Conservation (phyloP, 2,888 invertebrate species). For the Therioaphis trifolii region DNA sequence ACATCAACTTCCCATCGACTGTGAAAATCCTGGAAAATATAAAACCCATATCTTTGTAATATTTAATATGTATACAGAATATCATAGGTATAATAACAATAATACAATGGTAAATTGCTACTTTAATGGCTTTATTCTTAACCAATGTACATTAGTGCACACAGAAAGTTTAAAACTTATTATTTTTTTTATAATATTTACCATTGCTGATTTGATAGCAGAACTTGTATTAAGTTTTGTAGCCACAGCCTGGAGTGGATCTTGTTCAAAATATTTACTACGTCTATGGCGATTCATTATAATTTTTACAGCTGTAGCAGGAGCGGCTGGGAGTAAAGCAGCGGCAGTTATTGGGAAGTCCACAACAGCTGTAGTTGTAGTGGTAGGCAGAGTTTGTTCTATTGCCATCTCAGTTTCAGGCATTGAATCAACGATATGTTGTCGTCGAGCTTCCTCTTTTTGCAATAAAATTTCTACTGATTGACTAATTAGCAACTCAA, state of each 20-base stretch:
- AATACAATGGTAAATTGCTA: too few species aligned
- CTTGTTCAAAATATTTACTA: conserved; percentile 51
- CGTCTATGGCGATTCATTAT: conserved; percentile 45
- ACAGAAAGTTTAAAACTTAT: too few species aligned
- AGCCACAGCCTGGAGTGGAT: neutral
- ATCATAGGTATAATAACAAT: too few species aligned
- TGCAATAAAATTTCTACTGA: conserved; percentile 9
- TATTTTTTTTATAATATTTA: too few species aligned
- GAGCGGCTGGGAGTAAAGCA: neutral
- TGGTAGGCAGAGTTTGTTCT: neutral
- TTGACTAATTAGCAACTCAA: conserved; percentile 19
- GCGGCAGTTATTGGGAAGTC: neutral
- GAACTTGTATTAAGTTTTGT: neutral
- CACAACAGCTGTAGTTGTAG: neutral
- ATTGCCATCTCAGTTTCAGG: neutral
- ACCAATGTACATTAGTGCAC: too few species aligned
- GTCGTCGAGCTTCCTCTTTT: neutral
- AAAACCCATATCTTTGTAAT: neutral
- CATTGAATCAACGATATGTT: neutral
- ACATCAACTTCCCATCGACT: conserved; percentile 33
- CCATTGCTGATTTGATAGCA: neutral
- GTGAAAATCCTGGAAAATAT: conserved; percentile 3
- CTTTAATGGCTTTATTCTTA: too few species aligned
- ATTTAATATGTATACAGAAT: too few species aligned
- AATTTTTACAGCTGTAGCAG: neutral